Percentiles rank a stretch among this genome's conserved stretches.
Evolutionary conservation across 2,888 invertebrate species (phyloP).

Genomic region (Capitulum mitella): DNA sequence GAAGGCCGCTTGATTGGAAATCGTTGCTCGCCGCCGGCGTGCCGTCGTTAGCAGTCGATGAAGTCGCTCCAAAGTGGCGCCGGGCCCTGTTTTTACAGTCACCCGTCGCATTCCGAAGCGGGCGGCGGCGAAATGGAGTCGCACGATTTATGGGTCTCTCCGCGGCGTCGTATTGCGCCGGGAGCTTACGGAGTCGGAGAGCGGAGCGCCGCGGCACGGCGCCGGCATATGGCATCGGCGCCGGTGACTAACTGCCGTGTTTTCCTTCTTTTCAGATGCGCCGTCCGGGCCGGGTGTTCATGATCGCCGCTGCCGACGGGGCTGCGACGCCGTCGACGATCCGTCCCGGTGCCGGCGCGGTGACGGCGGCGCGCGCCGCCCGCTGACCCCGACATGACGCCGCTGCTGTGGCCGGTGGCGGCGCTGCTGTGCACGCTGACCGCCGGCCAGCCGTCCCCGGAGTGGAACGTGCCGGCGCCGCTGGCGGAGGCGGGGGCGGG

Average conservation of each 20-base stretch:
- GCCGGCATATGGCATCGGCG: neutral
- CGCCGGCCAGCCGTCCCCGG: neutral
- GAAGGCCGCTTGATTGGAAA: neutral
- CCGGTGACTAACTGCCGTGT: slow-evolving; percentile 1
- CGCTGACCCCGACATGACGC: neutral
- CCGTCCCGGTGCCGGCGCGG: neutral
- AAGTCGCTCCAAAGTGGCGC: neutral
- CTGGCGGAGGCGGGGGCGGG: neutral
- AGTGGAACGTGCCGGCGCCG: neutral
- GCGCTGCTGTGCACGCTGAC: neutral
- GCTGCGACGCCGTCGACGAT: neutral
- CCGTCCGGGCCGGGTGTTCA: neutral
- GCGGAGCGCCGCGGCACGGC: neutral
- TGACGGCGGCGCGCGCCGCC: neutral
- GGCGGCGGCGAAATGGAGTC: neutral
- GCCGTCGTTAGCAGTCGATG: neutral
- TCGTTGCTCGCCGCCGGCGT: neutral
- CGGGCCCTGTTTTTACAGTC: no score
- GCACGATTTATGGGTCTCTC: neutral
- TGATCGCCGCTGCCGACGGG: neutral
- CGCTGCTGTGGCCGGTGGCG: neutral
- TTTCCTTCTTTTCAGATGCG: slow-evolving; percentile 9
- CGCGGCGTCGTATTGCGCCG: neutral
- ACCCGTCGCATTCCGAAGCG: neutral
- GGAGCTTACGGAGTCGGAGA: neutral